Evolutionary conservation across 2,888 invertebrate genomes (phyloP), one percentile per base, ranked within the genome.

Genomic region (Rotaria macrura): DNA sequence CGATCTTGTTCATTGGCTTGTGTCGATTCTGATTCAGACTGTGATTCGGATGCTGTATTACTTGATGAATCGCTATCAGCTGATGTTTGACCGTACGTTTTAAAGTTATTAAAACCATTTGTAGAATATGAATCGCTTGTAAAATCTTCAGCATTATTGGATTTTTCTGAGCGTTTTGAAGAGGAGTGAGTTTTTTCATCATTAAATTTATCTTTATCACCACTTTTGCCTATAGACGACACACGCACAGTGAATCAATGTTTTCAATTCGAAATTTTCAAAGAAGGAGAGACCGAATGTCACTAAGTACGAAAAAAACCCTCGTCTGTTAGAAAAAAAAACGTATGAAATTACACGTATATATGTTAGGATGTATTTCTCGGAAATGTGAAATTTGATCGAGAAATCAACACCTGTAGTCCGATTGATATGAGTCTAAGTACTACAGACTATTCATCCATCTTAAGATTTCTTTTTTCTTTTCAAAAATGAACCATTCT

Each of bases 21-120:
- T 9, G 84, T 79, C 23, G 84, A 84, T 52, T 72, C 65, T 1
- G 84, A 74, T 25, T 86, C 86, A 5, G 86, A 86, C n/a, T 79
- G 43, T 10, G 79, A 79, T 43, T 79, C 79, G 1, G 79, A 43
- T 43, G 43, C 34, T n/a, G 79, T 6, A 43, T 43, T 43, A 79
- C 43, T 34, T 43, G 79, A 79, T 40, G 79, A 79, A 43, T 79
- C 79, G 43, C 79, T 79, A 79, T 79, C 79, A 25, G 79, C 43
- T 5, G 43, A 43, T n/a, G 79, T 43, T 43, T 79, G 79, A 12
- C 79, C 43, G 17, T 79, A n/a, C 0, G 79, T 25, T 79, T 43
- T 65, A 34, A 65, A 65, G 20, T 65, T 65, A 34, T 65, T 34
- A 20, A 34, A 65, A 65, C 65, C 65, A 34, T 65, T 65, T 3